These are phyloP conservation scores for Sebastiscus albofasciatus DNA, from an alignment of 2,797 vertebrate species.

Conservation along the genomic window DNA sequence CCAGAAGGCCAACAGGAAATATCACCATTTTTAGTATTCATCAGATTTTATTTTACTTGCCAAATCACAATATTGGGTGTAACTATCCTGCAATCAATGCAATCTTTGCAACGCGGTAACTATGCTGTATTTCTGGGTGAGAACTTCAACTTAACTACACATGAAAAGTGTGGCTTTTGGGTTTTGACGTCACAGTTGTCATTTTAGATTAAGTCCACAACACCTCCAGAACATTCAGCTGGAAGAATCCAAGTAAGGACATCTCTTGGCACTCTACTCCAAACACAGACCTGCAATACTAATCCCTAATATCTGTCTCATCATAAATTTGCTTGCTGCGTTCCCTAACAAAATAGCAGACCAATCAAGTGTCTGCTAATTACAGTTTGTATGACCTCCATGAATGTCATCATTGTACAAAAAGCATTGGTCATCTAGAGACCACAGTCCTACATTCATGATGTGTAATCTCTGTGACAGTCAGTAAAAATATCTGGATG, in stretches of 20 bases:
- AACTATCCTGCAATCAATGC: neutral
- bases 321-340: neutral
- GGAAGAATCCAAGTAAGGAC: slow-evolving; percentile 10
- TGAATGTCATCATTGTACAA: neutral
- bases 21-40: neutral
- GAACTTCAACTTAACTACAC: neutral
- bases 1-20: neutral
- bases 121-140: neutral
- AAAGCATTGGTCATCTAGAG: slow-evolving; percentile 5
- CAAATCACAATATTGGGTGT: neutral
- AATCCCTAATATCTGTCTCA: slow-evolving; percentile 20
- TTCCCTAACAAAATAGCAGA: neutral
- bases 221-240: slow-evolving; percentile 36
- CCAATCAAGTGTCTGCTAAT: neutral
- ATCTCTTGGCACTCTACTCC: slow-evolving; percentile 14
- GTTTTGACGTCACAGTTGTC: slow-evolving; percentile 55
- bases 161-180: slow-evolving; percentile 22
- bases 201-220: slow-evolving; percentile 52
- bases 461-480: slow-evolving; percentile 33
- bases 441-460: neutral
- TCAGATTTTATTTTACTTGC: neutral
- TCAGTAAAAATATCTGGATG: slow-evolving; percentile 45
- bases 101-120: neutral
- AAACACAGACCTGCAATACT: slow-evolving; percentile 6
- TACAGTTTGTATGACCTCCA: slow-evolving; percentile 5